These are phyloP conservation scores for Lampris incognitus DNA, from an alignment of 2,113 vertebrate species.

Conservation along the genomic window DNA sequence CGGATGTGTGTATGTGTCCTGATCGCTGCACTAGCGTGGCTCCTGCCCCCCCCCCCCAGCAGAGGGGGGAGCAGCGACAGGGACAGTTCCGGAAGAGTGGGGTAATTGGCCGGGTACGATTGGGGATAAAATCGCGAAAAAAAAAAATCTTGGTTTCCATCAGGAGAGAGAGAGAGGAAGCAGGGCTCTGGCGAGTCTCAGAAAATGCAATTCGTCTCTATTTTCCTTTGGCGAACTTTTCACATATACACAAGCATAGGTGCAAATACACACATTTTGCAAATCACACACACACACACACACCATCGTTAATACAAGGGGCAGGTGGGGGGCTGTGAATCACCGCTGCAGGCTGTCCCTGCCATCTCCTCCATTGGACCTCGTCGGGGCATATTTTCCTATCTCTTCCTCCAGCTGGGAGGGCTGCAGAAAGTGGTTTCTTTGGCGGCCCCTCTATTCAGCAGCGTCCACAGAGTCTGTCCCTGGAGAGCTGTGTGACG, in stretches of 20 bases:
- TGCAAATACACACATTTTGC: conserved; percentile 8
- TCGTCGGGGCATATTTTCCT: conserved; percentile 33
- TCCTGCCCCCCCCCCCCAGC: no score
- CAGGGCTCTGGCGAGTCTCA: conserved; percentile 19
- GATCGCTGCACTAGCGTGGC: no score
- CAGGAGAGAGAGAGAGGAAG: conserved; percentile 14
- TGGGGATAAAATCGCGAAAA: no score
- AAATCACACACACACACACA: conserved; percentile 7
- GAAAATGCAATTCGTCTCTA: conserved; percentile 12
- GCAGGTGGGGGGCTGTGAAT: conserved; percentile 43
- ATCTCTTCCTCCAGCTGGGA: conserved; percentile 32
- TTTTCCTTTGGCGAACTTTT: conserved; percentile 11
- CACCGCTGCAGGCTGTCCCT: conserved; percentile 8
- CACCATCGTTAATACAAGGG: conserved; percentile 17
- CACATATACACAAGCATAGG: conserved; percentile 30
- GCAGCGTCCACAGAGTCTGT: conserved; percentile 52
- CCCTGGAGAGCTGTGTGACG: conserved; percentile 59
- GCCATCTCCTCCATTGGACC: conserved; percentile 29
- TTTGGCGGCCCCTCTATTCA: conserved; percentile 34
- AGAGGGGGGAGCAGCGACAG: no score
- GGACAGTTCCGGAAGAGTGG: no score
- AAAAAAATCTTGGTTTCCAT: conserved; percentile 13
- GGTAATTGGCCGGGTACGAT: no score
- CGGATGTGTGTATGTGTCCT: no score
- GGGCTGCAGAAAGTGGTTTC: conserved; percentile 41